Base-by-base conservation (phyloP, 2,797 vertebrate genomes). In the Alauda arvensis region DNA sequence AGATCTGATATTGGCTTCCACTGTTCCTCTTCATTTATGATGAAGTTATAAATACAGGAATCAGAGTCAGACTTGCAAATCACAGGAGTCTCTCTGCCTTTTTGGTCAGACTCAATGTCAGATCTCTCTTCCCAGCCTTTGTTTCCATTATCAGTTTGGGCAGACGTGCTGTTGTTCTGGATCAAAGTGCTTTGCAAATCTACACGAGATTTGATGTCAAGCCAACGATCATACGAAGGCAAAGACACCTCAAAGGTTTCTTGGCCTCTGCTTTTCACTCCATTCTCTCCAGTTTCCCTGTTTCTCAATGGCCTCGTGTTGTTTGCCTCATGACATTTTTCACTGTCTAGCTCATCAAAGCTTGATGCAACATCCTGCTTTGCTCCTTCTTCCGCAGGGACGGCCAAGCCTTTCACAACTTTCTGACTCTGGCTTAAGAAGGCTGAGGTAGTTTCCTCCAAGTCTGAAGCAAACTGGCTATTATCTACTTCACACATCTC, bases 401-500 rank as follows among this genome's bases (percentile, higher is more conserved):
- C 72, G 46, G 93, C 49, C 63, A 31, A 79, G 95, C 61, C 88
- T 95, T 81, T 89, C 91, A 70, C 71, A 81, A 89, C 94, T 93
- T 95, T 95, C 6, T 89, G 78, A 83, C 92, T 62, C 10, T 3
- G 60, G 43, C 81, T 82, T 33, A 91, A 85, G 53, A 62, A 12
- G 1, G 77, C 48, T 28, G 81, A 62, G 57, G 51, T 28, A 81
- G 70, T 42, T 82, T 91, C 91, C 53, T 85, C 88, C 84, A 52
- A 80, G 33, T 66, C 71, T 11, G 90, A 61, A 34, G 87, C 61
- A 45, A 89, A 92, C 28, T 86, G 69, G 56, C 71, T 76, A 25
- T 83, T 93, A 93, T 95, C 94, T 89, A 66, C 92, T 88, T 56
- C 83, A 89, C 87, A 85, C 15, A 67, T 29, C 25, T 83, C 90